Evolutionary conservation across 2,888 invertebrate genomes (phyloP).

Genomic region (Oscheius sp.): DNA sequence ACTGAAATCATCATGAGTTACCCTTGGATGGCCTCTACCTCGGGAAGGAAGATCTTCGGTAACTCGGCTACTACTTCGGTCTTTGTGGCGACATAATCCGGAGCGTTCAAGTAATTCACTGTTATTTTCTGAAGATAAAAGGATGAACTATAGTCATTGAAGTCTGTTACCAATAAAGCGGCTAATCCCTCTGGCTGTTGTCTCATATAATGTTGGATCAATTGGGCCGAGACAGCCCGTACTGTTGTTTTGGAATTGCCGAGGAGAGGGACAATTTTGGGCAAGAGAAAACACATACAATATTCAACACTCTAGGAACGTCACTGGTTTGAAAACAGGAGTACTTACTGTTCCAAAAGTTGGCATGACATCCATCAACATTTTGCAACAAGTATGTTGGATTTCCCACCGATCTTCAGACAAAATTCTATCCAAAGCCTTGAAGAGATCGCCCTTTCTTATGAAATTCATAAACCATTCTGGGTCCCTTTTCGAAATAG

Average conservation of each 20-base stretch:
- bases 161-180: slow-evolving; percentile 72
- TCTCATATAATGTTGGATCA: slow-evolving; percentile 73
- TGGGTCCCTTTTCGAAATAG: slow-evolving; percentile 49
- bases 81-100: slow-evolving; percentile 38
- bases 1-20: not conserved
- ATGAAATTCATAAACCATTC: slow-evolving; percentile 57
- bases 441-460: slow-evolving; percentile 59
- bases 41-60: slow-evolving; percentile 75
- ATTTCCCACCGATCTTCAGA: slow-evolving; percentile 75
- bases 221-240: slow-evolving; percentile 74
- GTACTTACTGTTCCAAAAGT: slow-evolving; percentile 73
- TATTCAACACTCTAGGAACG: slow-evolving; percentile 72
- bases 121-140: slow-evolving; percentile 66
- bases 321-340: not conserved
- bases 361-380: slow-evolving; percentile 65
- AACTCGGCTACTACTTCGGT: slow-evolving; percentile 73
- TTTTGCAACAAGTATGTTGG: slow-evolving; percentile 75
- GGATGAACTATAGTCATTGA: not conserved
- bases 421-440: slow-evolving; percentile 74
- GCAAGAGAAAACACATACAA: slow-evolving; percentile 73
- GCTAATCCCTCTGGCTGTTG: slow-evolving; percentile 74
- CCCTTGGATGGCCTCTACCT: slow-evolving; percentile 65
- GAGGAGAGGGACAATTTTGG: slow-evolving; percentile 73
- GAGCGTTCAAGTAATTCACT: slow-evolving; percentile 35
- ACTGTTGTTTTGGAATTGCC: slow-evolving; percentile 68